phyloP scores from a whole-genome alignment of 2,888 invertebrate species.

The Dryomyza anilis region DNA sequence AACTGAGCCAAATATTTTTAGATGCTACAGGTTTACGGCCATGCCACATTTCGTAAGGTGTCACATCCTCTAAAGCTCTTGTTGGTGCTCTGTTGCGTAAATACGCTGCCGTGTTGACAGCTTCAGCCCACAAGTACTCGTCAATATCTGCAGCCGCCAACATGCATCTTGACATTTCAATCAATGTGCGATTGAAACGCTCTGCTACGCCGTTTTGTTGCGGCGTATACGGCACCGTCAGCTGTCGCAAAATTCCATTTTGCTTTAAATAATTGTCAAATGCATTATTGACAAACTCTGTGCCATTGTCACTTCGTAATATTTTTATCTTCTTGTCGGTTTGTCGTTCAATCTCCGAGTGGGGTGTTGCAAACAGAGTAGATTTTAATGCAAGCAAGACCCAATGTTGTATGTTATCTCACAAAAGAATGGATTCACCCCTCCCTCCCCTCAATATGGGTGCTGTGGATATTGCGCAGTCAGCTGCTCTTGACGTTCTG shows the following conservation, averaged over 20 bases:
- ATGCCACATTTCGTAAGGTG: constrained; percentile 36
- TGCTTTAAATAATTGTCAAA: constrained; percentile 30
- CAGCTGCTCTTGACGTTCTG: no score
- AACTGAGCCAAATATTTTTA: constrained; percentile 26
- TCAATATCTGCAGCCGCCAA: constrained; percentile 37
- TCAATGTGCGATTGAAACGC: constrained; percentile 33
- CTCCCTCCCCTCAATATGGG: no score
- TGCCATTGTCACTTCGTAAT: constrained; percentile 13
- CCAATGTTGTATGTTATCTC: no score
- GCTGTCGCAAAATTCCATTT: constrained; percentile 32
- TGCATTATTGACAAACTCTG: constrained; percentile 13
- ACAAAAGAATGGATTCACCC: no score
- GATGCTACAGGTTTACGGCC: constrained; percentile 32
- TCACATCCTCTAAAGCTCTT: constrained; percentile 27
- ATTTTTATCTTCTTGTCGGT: constrained; percentile 20
- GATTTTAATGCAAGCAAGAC: no score
- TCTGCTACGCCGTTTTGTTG: constrained; percentile 40
- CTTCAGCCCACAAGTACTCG: constrained; percentile 40
- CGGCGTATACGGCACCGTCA: constrained; percentile 36
- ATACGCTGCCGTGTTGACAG: constrained; percentile 34
- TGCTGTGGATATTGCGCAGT: no score
- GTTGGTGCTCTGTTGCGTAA: constrained; percentile 31
- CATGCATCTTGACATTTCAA: constrained; percentile 46
- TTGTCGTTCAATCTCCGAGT: no score
- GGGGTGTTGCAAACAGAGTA: no score